Base-by-base conservation (phyloP, 1,140 invertebrate species). In the Bombus sylvicola region DNA sequence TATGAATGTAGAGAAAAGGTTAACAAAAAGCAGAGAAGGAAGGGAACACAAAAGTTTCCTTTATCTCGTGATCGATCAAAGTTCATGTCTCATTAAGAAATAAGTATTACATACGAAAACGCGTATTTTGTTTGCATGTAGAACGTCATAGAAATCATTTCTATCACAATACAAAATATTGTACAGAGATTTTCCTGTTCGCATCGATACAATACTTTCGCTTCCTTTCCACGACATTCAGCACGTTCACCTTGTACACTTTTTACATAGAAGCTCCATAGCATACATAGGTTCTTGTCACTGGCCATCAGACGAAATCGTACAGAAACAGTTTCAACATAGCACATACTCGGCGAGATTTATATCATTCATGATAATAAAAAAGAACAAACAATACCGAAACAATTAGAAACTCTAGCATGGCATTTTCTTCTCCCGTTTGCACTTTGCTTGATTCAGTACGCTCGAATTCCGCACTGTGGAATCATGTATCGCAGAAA, bases 231-330 rank as follows among this genome's bases (percentile, higher is more conserved):
- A 37, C 31, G n/a, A 69, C 43, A 80, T 53, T 37, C 28, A 41
- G 59, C 28, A 41, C 18, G 18, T 79, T 64, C 10, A n/a, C 2
- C 59, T 43, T 47, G 39, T 62, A 74, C 41, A 43, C n/a, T 53
- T 79, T n/a, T 68, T 53, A 43, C n/a, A 13, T 31, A 22, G 31
- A 39, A 86, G 31, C 41, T 64, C 37, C 31, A 13, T 64, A 39
- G 13, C 31, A 34, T 66, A 53, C 47, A 22, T 53, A 68, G 43
- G 15, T 72, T 72, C 37, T 62, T 66, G 31, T 81, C 78, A 85
- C 78, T 85, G 84, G 79, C 79, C 78, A 72, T 59, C 25, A 39
- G 39, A 47, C 37, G 53, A 31, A 71, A 69, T 69, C 53, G 28
- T 64, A 57, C 34, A 68, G 66, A 84, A 78, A 22, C 25, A 47